A percentile compares a stretch with the other conserved stretches of the same genome.
Conservation (phyloP, 2,797 vertebrate species). For the Carcharodon carcharias region DNA sequence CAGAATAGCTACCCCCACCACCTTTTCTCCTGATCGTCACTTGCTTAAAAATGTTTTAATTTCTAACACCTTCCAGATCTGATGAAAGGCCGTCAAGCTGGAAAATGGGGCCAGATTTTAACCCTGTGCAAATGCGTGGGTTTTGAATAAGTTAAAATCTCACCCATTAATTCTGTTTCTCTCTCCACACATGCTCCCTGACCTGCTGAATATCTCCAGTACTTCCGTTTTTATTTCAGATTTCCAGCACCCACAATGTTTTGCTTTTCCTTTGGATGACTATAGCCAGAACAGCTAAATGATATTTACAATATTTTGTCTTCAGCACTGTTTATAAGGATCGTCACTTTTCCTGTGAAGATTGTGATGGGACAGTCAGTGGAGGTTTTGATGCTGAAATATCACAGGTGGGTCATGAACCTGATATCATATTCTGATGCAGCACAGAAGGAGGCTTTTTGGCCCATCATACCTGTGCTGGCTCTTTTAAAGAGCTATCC, state of each 20-base stretch:
- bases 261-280: background rate
- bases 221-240: background rate
- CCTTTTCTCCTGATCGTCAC: background rate
- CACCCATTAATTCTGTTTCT: background rate
- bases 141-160: background rate
- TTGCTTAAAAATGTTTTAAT: background rate
- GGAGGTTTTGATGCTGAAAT: constrained; percentile 85
- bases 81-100: background rate
- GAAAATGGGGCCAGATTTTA: background rate
- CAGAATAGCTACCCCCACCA: background rate
- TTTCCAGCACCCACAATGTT: background rate
- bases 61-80: background rate
- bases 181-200: background rate
- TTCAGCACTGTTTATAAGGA: constrained; percentile 74
- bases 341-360: constrained; percentile 89
- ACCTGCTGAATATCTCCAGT: background rate
- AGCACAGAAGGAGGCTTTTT: background rate
- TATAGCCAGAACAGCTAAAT: background rate
- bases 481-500: background rate
- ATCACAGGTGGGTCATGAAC: constrained; percentile 69
- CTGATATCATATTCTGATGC: background rate
- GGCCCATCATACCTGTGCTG: no score
- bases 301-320: constrained; percentile 36
- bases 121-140: background rate
- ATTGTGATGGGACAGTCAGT: constrained; percentile 80